Base-by-base conservation (phyloP, 1,140 invertebrate species). In the Oryctes rhinoceros region DNA sequence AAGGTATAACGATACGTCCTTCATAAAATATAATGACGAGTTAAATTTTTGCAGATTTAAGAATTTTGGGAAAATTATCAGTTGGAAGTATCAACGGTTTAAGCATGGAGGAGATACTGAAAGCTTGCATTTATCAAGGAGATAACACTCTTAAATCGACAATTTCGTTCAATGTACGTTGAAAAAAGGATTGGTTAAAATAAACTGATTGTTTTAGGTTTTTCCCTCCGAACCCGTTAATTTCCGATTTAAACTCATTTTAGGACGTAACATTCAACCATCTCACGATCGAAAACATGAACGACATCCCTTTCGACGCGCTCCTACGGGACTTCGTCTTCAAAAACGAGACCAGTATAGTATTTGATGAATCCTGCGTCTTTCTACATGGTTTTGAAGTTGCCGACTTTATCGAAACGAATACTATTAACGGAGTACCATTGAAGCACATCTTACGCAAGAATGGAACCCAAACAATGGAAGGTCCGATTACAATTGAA, bases 361-460 rank as follows among this genome's bases (percentile, higher is more conserved):
- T 47, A 20, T 80, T 86, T n/a, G 13, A 78, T 6, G 79, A 78
- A 62, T 65, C 62, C 24, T 84, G 83, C 81, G 35, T 30, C 2
- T 87, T 86, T 76, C 9, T 78, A 37, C 83, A 85, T 7, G 85
- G 84, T 75, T 81, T 87, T 5, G 76, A 62, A 47, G 86, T 87
- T 3, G 47, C 80, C 7, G 84, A 85, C 76, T 78, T 85, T n/a
- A 82, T 87, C 30, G 84, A 87, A 83, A 85, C 84, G 3, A 47
- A 85, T 30, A 78, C 78, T 39, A 24, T 88, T 0, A 88, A 88
- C 65, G 77, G 80, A 13, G 82, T 87, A 5, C 18, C n/a, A n/a
- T 37, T 87, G 11, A 79, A 83, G 47, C 78, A 86, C 65, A 85
- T 88, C 76, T 78, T 88, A 48, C 83, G 81, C 3, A 86, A 84